phyloP scores from a whole-genome alignment of 2,113 vertebrate genomes.

The Saimiri boliviensis region DNA sequence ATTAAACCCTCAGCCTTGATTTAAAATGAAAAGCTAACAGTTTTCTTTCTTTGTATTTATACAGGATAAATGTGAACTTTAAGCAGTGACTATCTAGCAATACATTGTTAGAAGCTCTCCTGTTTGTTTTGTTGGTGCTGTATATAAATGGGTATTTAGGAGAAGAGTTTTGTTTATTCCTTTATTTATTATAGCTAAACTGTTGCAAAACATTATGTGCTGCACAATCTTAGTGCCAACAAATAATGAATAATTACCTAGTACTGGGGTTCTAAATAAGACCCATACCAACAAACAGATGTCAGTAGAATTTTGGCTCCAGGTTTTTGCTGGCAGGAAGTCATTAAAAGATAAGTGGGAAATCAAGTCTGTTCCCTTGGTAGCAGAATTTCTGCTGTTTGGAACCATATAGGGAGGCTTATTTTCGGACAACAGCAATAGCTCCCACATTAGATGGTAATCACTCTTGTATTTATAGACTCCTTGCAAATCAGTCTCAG shows the following conservation, averaged over 20 bases:
- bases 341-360: slow-evolving; percentile 69
- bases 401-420: background rate
- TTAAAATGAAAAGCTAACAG: background rate
- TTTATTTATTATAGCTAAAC: slow-evolving; percentile 59
- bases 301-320: slow-evolving; percentile 36
- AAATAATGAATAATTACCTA: slow-evolving; percentile 59
- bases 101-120: background rate
- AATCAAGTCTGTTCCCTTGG: slow-evolving; percentile 56
- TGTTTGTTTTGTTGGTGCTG: background rate
- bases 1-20: slow-evolving; percentile 9
- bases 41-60: slow-evolving; percentile 7
- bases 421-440: slow-evolving; percentile 37
- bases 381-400: slow-evolving; percentile 48
- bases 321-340: slow-evolving; percentile 56
- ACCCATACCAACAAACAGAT: slow-evolving; percentile 53
- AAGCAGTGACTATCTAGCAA: background rate
- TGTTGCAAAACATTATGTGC: slow-evolving; percentile 38
- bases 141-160: slow-evolving; percentile 5
- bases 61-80: slow-evolving; percentile 47
- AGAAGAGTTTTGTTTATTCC: slow-evolving; percentile 45
- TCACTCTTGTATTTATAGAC: slow-evolving; percentile 15
- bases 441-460: background rate
- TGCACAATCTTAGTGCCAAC: slow-evolving; percentile 29
- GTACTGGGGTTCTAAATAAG: slow-evolving; percentile 54
- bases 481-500: background rate